Conservation (phyloP, 1,140 invertebrate genomes). For the Planococcus citri region DNA sequence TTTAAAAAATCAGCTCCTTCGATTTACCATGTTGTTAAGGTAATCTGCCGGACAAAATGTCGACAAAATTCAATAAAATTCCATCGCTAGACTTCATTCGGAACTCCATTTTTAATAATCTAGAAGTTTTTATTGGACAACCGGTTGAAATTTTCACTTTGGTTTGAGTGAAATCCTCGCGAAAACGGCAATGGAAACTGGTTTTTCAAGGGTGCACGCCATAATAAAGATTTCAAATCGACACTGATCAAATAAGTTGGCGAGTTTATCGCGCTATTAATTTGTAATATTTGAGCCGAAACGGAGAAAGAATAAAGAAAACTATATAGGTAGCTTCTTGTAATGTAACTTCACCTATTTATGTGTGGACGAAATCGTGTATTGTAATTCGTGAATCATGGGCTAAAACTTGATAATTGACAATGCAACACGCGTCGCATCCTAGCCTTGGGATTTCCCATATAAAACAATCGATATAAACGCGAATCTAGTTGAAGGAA, state of each 20-base stretch:
- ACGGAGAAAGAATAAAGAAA: too few relatives aligned
- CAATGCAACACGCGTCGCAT: background rate
- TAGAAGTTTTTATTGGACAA: background rate
- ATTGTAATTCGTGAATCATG: background rate
- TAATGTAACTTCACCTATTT: too few relatives aligned
- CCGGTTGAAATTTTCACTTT: background rate
- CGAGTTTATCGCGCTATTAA: background rate
- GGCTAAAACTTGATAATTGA: background rate
- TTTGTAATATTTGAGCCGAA: too few relatives aligned
- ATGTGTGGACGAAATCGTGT: too few relatives aligned
- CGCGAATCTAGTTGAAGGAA: background rate
- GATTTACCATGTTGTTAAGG: too few relatives aligned
- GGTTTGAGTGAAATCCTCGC: too few relatives aligned
- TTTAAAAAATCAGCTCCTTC: too few relatives aligned
- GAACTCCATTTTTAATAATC: background rate
- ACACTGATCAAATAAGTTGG: too few relatives aligned
- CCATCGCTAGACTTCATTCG: background rate
- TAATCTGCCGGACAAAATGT: too few relatives aligned
- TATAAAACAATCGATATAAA: background rate
- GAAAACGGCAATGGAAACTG: background rate
- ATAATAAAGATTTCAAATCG: background rate
- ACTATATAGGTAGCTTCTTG: too few relatives aligned
- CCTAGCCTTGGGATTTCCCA: background rate
- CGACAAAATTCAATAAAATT: background rate
- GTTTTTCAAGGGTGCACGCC: background rate